Conservation (phyloP, 2,113 vertebrate genomes). For the Aspidoscelis tigris region DNA sequence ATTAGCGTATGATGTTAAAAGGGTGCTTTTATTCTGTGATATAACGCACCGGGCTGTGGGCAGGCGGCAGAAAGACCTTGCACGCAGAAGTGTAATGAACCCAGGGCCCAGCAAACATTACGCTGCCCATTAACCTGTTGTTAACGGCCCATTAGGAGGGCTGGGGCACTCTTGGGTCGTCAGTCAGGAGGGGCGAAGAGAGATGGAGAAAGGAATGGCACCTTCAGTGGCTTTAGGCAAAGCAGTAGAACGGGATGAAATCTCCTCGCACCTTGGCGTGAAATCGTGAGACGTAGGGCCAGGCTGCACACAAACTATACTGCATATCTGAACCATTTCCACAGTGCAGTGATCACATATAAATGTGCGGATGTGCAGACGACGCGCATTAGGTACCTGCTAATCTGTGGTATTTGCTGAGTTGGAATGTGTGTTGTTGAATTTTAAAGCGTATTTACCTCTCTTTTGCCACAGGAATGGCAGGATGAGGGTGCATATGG, state of each 20-base stretch:
- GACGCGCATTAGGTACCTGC: no score
- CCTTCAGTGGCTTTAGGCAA: slow-evolving; percentile 75
- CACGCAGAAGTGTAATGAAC: slow-evolving; percentile 85
- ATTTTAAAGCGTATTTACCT: no score
- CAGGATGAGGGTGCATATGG: no score
- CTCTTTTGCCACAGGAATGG: no score
- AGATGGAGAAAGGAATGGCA: slow-evolving; percentile 45
- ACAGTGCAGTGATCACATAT: no score
- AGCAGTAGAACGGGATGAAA: slow-evolving; percentile 52
- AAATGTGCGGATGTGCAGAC: no score
- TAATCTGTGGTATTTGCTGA: no score
- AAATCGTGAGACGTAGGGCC: slow-evolving; percentile 15
- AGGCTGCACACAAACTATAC: no score
- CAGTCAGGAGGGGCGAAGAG: slow-evolving; percentile 76
- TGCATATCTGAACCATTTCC: no score
- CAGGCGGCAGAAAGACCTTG: slow-evolving; percentile 81
- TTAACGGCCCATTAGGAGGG: slow-evolving; percentile 86
- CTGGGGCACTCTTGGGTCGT: slow-evolving; percentile 77
- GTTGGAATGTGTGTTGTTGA: no score
- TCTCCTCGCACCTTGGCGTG: slow-evolving; percentile 57
- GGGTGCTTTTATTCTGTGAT: slow-evolving; percentile 84
- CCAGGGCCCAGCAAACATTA: slow-evolving; percentile 82
- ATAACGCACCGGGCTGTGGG: slow-evolving; percentile 83
- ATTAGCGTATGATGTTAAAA: slow-evolving; percentile 84
- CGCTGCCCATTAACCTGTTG: slow-evolving; percentile 84